These are phyloP conservation scores for Danio albolineatus DNA, from an alignment of 2,797 vertebrate species.

Conservation along the genomic window DNA sequence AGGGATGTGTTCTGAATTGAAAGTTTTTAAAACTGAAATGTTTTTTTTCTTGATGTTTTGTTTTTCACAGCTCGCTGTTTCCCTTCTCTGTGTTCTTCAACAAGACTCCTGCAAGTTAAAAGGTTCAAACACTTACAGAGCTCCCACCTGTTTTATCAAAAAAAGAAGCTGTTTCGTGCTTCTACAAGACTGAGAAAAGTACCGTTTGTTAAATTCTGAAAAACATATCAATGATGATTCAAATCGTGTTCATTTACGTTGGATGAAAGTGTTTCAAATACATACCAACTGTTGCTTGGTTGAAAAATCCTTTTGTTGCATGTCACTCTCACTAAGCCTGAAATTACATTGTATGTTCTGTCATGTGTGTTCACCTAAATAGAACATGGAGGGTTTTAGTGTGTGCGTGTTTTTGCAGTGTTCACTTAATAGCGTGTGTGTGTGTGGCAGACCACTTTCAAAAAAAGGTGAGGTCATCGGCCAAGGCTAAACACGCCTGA, in stretches of 20 bases:
- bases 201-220: not conserved
- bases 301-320: conserved; percentile 34
- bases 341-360: conserved; percentile 12
- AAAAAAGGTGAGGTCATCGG: conserved; percentile 43
- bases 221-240: not conserved
- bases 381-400: conserved; percentile 30
- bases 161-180: no score
- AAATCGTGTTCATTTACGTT: not conserved
- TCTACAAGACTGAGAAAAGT: no score
- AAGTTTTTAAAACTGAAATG: not conserved
- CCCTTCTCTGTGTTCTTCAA: conserved; percentile 53
- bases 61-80: conserved; percentile 49
- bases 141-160: not conserved
- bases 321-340: conserved; percentile 26
- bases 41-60: not conserved
- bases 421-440: conserved; percentile 17
- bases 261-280: not conserved
- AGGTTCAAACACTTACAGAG: not conserved
- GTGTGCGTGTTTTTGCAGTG: conserved; percentile 24
- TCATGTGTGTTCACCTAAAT: conserved; percentile 19
- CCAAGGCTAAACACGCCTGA: conserved; percentile 55
- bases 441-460: conserved; percentile 29
- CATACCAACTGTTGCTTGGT: not conserved
- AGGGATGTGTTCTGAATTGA: no score
- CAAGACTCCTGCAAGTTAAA: conserved; percentile 19